Evolutionary conservation across 2,888 invertebrate species (phyloP).

Genomic region (Hemistola chrysoprasaria): DNA sequence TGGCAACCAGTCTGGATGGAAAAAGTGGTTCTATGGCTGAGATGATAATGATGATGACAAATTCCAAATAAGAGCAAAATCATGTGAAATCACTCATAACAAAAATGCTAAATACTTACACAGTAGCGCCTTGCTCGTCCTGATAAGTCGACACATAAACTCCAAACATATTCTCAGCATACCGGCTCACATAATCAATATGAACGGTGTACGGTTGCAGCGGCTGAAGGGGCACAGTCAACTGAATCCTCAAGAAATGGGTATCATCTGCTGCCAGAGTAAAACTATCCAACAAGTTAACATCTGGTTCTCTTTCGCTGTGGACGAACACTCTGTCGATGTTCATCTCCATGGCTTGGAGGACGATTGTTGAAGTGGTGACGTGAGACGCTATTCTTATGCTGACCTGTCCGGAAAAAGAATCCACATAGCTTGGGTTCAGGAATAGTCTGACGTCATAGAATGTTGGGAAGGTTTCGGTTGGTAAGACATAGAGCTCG

Average conservation of each 20-base stretch:
- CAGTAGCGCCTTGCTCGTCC: conserved; percentile 29
- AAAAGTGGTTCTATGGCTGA: too few relatives aligned
- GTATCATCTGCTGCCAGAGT: conserved; percentile 53
- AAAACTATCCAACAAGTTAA: conserved; percentile 36
- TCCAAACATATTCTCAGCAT: conserved; percentile 83
- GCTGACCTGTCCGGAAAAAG: conserved; percentile 67
- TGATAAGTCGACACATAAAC: conserved; percentile 83
- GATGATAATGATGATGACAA: too few relatives aligned
- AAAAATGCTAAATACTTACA: conserved; percentile 48
- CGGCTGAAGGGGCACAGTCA: conserved; percentile 49
- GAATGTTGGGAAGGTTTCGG: conserved; percentile 70
- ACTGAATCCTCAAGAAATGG: conserved; percentile 73
- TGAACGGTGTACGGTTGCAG: conserved; percentile 68
- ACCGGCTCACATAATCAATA: conserved; percentile 81
- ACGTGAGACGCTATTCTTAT: conserved; percentile 56
- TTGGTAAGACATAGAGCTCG: conserved; percentile 76
- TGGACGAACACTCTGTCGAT: conserved; percentile 46
- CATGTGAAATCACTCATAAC: too few relatives aligned
- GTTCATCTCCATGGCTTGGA: conserved; percentile 73
- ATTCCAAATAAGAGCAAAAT: too few relatives aligned
- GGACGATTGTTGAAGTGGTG: conserved; percentile 50
- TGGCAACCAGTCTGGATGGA: too few relatives aligned
- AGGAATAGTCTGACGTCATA: conserved; percentile 78
- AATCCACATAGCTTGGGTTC: conserved; percentile 58
- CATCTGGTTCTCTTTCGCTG: conserved; percentile 28